These are phyloP conservation scores for Coleophora flavipennella DNA, from an alignment of 2,888 invertebrate species.

Conservation along the genomic window DNA sequence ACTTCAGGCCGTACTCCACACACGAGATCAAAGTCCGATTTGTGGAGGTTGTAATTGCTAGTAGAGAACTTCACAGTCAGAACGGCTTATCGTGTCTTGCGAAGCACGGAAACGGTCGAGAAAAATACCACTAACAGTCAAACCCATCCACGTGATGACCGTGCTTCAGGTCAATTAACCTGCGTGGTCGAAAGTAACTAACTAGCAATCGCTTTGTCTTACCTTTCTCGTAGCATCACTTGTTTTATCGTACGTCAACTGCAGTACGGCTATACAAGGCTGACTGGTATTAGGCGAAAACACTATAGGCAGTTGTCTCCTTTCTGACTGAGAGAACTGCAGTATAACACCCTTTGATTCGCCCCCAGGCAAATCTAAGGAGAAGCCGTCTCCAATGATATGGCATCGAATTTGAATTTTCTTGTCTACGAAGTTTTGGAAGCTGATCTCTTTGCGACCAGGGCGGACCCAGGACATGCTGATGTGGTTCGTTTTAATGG, in stretches of 20 bases:
- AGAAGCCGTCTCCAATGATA: constrained; percentile 52
- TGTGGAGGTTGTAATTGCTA: no score
- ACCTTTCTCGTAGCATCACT: constrained; percentile 50
- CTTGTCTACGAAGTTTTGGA: constrained; percentile 46
- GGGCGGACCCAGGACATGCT: constrained; percentile 49
- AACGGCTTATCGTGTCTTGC: no score
- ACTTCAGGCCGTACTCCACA: no score
- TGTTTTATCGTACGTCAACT: constrained; percentile 47
- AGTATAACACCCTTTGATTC: constrained; percentile 41
- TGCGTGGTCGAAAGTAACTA: no score
- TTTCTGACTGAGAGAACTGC: constrained; percentile 44
- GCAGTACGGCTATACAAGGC: constrained; percentile 40
- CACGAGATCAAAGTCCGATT: no score
- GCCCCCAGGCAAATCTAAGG: constrained; percentile 43
- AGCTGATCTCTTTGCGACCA: constrained; percentile 50
- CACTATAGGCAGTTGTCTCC: constrained; percentile 40
- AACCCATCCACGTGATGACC: no score
- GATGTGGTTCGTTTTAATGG: constrained; percentile 48
- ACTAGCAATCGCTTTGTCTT: no score
- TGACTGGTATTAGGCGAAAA: constrained; percentile 35
- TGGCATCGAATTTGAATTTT: constrained; percentile 49
- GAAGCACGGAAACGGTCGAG: no score
- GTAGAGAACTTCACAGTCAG: no score
- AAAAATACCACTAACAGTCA: no score
- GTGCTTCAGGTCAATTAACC: no score